Percentiles rank a stretch among this genome's conserved stretches.
phyloP scores from a whole-genome alignment of 2,888 invertebrate genomes.

The Drosophila imparisetae region DNA sequence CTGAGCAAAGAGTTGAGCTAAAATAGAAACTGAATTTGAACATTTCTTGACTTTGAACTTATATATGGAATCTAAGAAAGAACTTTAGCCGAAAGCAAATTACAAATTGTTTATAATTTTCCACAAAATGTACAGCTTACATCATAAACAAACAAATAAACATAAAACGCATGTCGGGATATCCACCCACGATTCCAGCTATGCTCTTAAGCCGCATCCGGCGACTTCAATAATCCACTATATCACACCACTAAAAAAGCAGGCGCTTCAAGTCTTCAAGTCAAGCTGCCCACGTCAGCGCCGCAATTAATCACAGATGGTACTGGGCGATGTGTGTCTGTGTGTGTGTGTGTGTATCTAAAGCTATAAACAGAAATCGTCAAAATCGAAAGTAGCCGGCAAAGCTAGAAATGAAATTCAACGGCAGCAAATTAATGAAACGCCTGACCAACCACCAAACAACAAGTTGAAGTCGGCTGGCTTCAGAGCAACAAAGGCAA shows the following conservation, averaged over 20 bases:
- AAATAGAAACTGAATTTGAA: neutral
- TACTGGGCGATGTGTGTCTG: neutral
- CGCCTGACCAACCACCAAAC: constrained; percentile 32
- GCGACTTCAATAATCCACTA: constrained; percentile 24
- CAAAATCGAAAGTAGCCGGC: constrained; percentile 55
- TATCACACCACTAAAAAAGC: constrained; percentile 27
- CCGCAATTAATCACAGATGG: constrained; percentile 43
- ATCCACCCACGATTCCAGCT: constrained; percentile 7
- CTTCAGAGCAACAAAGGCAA: constrained; percentile 7
- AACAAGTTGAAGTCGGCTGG: constrained; percentile 10
- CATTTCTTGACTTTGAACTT: neutral
- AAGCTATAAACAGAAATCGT: constrained; percentile 46
- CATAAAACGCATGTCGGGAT: neutral
- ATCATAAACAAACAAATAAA: neutral
- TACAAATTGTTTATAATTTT: neutral
- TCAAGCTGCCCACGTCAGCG: constrained; percentile 39
- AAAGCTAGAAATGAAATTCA: constrained; percentile 41
- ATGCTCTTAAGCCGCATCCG: neutral
- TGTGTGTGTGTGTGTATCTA: constrained; percentile 13
- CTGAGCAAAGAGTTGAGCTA: neutral
- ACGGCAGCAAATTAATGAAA: constrained; percentile 51
- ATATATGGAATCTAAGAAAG: neutral
- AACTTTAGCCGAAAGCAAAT: neutral
- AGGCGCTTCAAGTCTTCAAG: constrained; percentile 13
- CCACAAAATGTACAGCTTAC: neutral